Base-by-base conservation (phyloP, 2,113 vertebrate species). In the Tursiops truncatus region DNA sequence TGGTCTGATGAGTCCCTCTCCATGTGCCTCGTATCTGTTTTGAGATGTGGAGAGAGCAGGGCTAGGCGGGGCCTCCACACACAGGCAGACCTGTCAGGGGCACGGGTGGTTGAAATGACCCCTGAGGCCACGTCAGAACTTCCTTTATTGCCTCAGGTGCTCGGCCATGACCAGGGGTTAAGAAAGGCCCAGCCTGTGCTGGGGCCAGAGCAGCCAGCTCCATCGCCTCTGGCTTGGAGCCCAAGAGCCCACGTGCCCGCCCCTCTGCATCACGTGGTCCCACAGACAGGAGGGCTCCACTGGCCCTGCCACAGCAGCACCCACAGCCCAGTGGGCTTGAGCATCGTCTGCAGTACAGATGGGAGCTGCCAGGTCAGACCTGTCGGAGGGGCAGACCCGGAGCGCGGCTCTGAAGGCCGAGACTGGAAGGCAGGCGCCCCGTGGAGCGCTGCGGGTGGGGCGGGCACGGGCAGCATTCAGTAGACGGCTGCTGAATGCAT, bases 391-490 rank as follows among this genome's bases (percentile, higher is more conserved):
- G 44, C 33, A 82, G 53, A 20, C 23, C 47, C 28, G 1, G 50
- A 62, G 44, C 25, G 5, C 0, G 21, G 21, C 9, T 23, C 2
- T 5, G 2, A 0, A 8, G 15, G 36, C 44, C 62, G 44, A 9
- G 17, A 3, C 2, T 10, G 36, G 62, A 6, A 94, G 58, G 41
- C 3, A 18, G 84, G 60, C 58, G 26, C n/a, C 25, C 6, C 6
- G 0, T 0, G 12, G 47, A 36, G 36, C 50, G 5, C 1, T 0
- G 2, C 6, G 23, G 26, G 3, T 1, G 53, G 50, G 10, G 36
- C 25, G 33, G 18, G 33, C 38, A 5, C 20, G 12, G 50, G 18
- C 21, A 20, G 89, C n/a, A 6, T n/a, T 11, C 2, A 0, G 41
- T 0, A 36, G 44, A 41, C 6, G 7, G 23, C 15, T 81, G 87